These are phyloP conservation scores for Oreochromis aureus DNA, from an alignment of 2,113 vertebrate species.

Conservation along the genomic window DNA sequence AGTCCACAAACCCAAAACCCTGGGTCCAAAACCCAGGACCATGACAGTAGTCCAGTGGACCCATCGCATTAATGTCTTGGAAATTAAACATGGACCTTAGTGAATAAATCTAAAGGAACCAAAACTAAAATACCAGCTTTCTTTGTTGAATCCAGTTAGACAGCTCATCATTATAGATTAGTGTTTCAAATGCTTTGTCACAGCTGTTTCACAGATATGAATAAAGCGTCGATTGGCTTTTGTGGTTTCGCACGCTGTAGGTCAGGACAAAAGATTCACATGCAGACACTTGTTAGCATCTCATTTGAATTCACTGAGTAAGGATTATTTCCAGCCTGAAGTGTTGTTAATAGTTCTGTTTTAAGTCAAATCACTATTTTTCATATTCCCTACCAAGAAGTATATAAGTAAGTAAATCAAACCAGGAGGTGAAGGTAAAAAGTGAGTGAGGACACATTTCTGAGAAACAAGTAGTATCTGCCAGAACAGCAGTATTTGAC, in stretches of 20 bases:
- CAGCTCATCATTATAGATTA: neutral
- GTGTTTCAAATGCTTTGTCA: neutral
- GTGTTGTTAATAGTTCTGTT: neutral
- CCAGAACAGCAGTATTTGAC: neutral
- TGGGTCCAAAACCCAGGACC: too few relatives aligned
- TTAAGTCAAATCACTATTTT: neutral
- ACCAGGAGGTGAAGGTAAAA: neutral
- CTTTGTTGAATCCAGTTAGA: neutral
- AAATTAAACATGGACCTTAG: rapidly evolving
- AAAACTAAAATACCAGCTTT: neutral
- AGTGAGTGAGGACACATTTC: neutral
- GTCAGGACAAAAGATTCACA: neutral
- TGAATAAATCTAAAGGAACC: neutral
- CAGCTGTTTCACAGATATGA: neutral
- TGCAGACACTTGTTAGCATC: neutral
- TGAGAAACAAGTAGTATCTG: neutral
- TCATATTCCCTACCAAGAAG: neutral
- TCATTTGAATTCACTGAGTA: neutral
- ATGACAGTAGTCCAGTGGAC: neutral
- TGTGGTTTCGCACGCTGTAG: neutral
- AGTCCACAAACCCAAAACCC: neutral
- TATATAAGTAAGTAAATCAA: neutral
- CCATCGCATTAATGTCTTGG: neutral
- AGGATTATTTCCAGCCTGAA: neutral
- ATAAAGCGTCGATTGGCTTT: neutral